Percentiles rank a stretch among this genome's conserved stretches.
phyloP scores from a whole-genome alignment of 2,888 invertebrate species.

The Oscheius onirici region DNA sequence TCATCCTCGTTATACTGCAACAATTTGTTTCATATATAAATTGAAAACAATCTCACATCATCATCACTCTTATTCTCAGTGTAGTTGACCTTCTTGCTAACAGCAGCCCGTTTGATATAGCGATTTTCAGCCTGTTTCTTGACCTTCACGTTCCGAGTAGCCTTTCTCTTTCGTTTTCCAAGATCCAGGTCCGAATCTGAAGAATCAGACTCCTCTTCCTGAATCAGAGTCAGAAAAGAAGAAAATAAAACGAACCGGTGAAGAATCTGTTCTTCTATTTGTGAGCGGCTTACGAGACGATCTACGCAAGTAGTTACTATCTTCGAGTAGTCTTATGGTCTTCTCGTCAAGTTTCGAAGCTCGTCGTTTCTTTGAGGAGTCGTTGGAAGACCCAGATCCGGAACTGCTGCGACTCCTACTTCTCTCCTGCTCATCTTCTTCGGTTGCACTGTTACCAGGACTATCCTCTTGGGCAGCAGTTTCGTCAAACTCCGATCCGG shows the following conservation, averaged over 20 bases:
- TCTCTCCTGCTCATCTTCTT: conserved; percentile 9
- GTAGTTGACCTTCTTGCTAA: conserved; percentile 48
- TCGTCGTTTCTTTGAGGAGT: background rate
- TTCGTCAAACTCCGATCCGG: conserved; percentile 3
- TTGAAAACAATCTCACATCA: conserved; percentile 35
- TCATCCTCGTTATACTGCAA: conserved; percentile 59
- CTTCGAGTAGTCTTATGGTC: conserved; percentile 52
- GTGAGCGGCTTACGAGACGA: conserved; percentile 41
- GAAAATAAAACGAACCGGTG: background rate
- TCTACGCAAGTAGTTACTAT: conserved; percentile 56
- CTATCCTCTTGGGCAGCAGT: background rate
- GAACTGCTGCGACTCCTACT: conserved; percentile 1
- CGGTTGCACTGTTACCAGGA: background rate
- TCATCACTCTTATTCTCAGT: conserved; percentile 54
- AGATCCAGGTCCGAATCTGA: conserved; percentile 35
- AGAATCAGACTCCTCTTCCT: conserved; percentile 29
- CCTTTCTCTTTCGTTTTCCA: background rate
- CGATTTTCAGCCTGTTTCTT: background rate
- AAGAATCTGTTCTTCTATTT: conserved; percentile 9
- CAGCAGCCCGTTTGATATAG: conserved; percentile 2
- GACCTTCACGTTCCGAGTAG: conserved; percentile 6
- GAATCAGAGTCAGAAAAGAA: background rate
- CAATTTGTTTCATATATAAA: background rate
- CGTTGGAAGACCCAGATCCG: conserved; percentile 4
- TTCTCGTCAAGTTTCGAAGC: conserved; percentile 43